Percentiles rank a stretch among this genome's conserved stretches.
Evolutionary conservation across 2,113 vertebrate genomes (phyloP).

Genomic region (Orthonyx spaldingii): DNA sequence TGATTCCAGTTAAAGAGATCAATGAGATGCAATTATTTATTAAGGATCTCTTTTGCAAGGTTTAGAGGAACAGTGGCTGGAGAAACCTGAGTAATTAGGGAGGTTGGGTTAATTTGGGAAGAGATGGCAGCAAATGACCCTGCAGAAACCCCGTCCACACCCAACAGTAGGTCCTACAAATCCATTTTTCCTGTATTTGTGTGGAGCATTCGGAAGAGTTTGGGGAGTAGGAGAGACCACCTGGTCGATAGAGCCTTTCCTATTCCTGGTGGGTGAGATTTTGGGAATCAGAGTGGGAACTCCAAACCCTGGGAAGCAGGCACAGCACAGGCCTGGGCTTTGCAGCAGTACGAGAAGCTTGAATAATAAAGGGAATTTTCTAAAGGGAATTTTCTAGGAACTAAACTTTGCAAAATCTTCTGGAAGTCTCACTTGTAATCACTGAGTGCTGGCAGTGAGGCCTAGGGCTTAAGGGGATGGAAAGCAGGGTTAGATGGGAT

Average conservation of each 20-base stretch:
- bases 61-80: neutral
- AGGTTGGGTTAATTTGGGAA: neutral
- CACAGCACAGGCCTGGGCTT: neutral
- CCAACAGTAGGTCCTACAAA: neutral
- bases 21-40: constrained; percentile 33
- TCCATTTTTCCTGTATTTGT: accelerated
- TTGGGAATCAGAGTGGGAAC: neutral
- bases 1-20: constrained; percentile 37
- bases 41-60: neutral
- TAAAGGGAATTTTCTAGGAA: neutral
- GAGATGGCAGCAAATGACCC: neutral
- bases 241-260: neutral
- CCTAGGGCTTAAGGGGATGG: neutral
- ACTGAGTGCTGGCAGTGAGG: neutral
- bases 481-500: neutral
- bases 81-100: neutral
- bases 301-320: neutral
- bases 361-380: neutral
- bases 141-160: neutral
- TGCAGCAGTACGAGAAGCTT: neutral
- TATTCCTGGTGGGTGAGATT: neutral
- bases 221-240: neutral
- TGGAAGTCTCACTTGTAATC: neutral
- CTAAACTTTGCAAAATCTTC: neutral
- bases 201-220: neutral